These are phyloP conservation scores for Empidonax traillii DNA, from an alignment of 2,113 vertebrate species.

Conservation along the genomic window DNA sequence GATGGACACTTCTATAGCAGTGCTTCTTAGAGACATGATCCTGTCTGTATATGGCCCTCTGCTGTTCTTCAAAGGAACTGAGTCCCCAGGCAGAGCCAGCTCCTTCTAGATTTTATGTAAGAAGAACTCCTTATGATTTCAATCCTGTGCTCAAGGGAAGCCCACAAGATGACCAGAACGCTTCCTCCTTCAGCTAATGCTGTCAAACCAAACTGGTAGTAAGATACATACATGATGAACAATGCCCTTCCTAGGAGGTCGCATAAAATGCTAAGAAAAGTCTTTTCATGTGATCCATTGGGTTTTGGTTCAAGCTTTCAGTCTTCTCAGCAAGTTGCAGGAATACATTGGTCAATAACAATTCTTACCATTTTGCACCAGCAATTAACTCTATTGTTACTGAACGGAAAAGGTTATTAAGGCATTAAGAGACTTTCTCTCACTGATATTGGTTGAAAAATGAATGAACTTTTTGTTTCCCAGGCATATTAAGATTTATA, in stretches of 20 bases:
- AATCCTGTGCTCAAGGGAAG: background rate
- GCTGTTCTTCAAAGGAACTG: background rate
- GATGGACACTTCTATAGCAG: background rate
- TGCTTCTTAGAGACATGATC: background rate
- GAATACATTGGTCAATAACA: background rate
- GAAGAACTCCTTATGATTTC: background rate
- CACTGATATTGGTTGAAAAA: background rate
- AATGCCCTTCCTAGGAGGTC: background rate
- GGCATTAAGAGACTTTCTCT: background rate
- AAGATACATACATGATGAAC: background rate
- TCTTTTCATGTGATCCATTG: background rate
- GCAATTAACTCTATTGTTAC: background rate
- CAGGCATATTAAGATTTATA: constrained; percentile 15
- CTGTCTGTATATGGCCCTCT: background rate
- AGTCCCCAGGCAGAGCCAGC: background rate
- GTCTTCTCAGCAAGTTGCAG: background rate
- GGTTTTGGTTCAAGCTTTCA: background rate
- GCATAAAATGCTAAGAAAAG: background rate
- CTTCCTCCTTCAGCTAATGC: background rate
- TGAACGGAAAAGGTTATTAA: background rate
- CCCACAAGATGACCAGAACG: background rate
- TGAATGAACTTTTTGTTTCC: background rate
- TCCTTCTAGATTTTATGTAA: background rate
- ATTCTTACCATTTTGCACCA: background rate
- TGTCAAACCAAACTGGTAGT: background rate